Base-by-base conservation (phyloP, 1,140 invertebrate species). In the Gyrodactylus salaris region DNA sequence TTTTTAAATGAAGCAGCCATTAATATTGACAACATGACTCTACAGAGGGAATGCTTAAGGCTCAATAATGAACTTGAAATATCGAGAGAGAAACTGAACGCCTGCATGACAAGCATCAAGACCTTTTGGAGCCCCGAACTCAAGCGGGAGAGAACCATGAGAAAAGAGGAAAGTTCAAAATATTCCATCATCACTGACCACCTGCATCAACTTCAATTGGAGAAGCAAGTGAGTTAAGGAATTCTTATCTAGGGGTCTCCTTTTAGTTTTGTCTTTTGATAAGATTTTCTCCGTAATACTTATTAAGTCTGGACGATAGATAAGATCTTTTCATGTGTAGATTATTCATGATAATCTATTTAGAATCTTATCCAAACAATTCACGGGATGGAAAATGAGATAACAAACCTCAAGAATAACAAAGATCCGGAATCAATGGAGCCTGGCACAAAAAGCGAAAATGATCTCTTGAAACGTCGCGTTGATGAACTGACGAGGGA, bases 41-140 rank as follows among this genome's bases (percentile, higher is more conserved):
- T 95, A 74, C 91, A 95, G 79, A 85, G 88, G n/a, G 92, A 97
- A 81, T 85, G 95, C 78, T 88, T 87, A n/a, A 89, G 89, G 79
- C 84, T 96, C 68, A 94, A 95, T 81, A 89, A 92, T 78, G 93
- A 97, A 78, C 84, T 96, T 76, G 91, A 97, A 82, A 83, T 92
- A 75, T 93, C 91, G 74, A 95, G 95, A 82, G 91, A 96, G 82
- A 97, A 97, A 81, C 84, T 98, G 75, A 91, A 90, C 78, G 95
- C 92, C 78, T 91, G 88, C 77, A 97, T 97, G 92, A 92, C 96
- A 82, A 92, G 89, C 81, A 97, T 98, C 79, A 98, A 98, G 83
- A 96, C 92, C 19, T 97, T 98, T 83, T 98, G 94, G 94, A 94
- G 90, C 80, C 94, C 94, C 0, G 94, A 98, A 80, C 84, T 98